Evolutionary conservation across 2,888 invertebrate species (phyloP), one percentile per base, ranked within the genome.

Genomic region (Acrobeloides nanus): DNA sequence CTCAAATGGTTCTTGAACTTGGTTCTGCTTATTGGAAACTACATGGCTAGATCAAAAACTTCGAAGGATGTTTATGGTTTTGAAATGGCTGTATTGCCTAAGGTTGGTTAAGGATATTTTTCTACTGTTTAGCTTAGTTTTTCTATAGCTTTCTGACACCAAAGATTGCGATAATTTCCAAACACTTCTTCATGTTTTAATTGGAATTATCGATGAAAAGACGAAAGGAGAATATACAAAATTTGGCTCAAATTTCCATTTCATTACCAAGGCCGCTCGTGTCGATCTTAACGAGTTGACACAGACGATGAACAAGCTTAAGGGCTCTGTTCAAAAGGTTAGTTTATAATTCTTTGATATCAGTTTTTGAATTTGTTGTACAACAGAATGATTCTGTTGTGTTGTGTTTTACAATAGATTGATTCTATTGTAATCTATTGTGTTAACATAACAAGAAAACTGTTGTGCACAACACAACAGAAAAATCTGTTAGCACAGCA

Each of bases 11-110:
- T 97, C 35, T 76, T 95, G 10, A 88, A 92, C 74, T 77, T 93
- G 0, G 82, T 97, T 53, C 79, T 95, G 0, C 75, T 92, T 10
- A 78, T 93, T 17, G 95, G 95, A 3, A 97, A 95, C 77, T 90
- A 87, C 69, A 87, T 95, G 87, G 92, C 92, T 0, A 87, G 89
- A 3, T 84, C 84, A 69, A 92, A 92, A 73, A 90, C 86, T 0
- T 37, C 33, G 18, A 47, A 54, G 37, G 87, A 86, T 57, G 89
- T 92, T 0, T 85, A 87, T 66, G 95, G 90, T 1, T 95, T 93
- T 75, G 92, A 95, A 76, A 88, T 97, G 63, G 89, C 85, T 73
- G 93, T 87, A 73, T 80, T 97, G 7, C 86, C 90, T 1, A 93
- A 95, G 81, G 87, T 87, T 74, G 62, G 32, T 17, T 17, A 12